A percentile compares a stretch with the other conserved stretches of the same genome.
Conservation (phyloP, 2,113 vertebrate species). For the Lates calcarifer region DNA sequence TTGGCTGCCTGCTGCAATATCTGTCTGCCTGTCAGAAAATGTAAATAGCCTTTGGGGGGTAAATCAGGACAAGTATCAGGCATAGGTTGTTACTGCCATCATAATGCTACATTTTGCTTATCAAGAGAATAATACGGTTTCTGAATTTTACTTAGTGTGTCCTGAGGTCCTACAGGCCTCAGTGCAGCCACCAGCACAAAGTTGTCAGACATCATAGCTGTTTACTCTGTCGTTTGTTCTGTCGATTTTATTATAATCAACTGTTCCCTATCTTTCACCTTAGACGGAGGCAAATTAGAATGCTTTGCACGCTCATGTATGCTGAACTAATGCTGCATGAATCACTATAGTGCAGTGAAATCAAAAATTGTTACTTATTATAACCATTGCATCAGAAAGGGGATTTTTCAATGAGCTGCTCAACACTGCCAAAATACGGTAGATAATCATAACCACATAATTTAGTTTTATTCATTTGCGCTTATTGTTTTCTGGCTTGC, state of each 20-base stretch:
- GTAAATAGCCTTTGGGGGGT: conserved; percentile 38
- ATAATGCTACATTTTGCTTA: conserved; percentile 9
- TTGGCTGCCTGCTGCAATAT: conserved; percentile 24
- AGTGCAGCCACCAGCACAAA: not conserved
- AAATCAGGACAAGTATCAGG: conserved; percentile 32
- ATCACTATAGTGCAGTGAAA: not conserved
- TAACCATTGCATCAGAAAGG: not conserved
- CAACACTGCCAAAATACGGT: not conserved
- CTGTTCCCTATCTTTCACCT: conserved; percentile 26
- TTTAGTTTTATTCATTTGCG: not conserved
- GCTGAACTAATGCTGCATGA: conserved; percentile 7
- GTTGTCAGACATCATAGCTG: not conserved
- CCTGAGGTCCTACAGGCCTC: not conserved
- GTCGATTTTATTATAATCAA: conserved; percentile 36
- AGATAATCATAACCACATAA: not conserved
- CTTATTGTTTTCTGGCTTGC: not conserved
- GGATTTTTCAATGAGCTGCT: conserved; percentile 5
- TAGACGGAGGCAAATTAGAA: not conserved
- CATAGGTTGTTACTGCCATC: not conserved
- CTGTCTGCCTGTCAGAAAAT: conserved; percentile 53
- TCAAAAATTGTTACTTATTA: not conserved
- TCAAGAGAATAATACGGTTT: not conserved
- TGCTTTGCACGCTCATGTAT: not conserved
- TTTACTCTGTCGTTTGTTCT: conserved; percentile 6
- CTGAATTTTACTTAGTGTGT: conserved; percentile 15